phyloP scores from a whole-genome alignment of 2,797 vertebrate genomes.

The Gymnothorax reevesii region DNA sequence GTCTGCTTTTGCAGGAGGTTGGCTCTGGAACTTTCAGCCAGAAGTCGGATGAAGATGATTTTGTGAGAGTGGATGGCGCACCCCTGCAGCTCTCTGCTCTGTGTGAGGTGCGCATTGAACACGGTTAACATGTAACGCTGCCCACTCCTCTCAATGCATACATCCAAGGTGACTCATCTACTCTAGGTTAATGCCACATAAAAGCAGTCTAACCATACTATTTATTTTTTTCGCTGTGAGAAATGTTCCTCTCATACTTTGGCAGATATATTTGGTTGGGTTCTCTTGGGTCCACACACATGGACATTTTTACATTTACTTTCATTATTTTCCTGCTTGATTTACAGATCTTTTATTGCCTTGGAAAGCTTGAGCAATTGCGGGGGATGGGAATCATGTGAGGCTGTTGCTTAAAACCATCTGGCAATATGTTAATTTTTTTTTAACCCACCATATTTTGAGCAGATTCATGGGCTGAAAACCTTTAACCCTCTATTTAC shows the following conservation, averaged over 20 bases:
- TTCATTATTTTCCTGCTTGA: neutral
- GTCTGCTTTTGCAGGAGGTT: constrained; percentile 75
- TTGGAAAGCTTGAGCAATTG: neutral
- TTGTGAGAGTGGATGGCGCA: constrained; percentile 93
- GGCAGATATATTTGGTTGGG: too few relatives aligned
- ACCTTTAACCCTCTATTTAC: neutral
- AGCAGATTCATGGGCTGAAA: neutral
- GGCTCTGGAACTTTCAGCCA: constrained; percentile 93
- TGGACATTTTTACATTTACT: too few relatives aligned
- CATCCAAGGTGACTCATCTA: neutral
- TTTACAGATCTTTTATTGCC: neutral
- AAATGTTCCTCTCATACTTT: neutral
- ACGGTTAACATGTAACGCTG: neutral
- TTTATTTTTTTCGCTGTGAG: neutral
- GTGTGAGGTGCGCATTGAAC: constrained; percentile 79
- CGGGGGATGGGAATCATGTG: neutral
- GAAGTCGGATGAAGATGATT: constrained; percentile 97
- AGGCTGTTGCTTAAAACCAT: neutral
- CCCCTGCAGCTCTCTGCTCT: constrained; percentile 87
- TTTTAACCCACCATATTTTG: neutral
- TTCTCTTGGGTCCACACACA: too few relatives aligned
- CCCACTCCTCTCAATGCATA: neutral
- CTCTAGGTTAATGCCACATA: neutral
- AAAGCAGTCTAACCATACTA: neutral
- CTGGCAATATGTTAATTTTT: neutral